A percentile compares a stretch with the other conserved stretches of the same genome.
phyloP scores from a whole-genome alignment of 2,113 vertebrate genomes.

The Bucco capensis region DNA sequence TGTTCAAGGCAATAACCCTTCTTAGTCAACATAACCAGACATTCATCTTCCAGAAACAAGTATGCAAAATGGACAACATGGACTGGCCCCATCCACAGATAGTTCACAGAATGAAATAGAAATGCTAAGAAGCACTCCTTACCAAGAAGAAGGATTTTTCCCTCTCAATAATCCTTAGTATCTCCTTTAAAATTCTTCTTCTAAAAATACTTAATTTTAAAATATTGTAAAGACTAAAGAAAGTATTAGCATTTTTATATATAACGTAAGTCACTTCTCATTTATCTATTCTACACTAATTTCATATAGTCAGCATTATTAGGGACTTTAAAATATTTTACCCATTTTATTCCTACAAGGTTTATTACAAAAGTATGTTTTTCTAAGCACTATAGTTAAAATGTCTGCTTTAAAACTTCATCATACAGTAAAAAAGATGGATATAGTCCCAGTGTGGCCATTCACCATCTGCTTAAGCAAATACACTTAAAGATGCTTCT shows the following conservation, averaged over 20 bases:
- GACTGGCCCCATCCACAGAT: neutral
- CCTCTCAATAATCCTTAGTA: neutral
- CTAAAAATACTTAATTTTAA: neutral
- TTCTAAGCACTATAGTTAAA: slow-evolving; percentile 26
- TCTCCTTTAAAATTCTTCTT: neutral
- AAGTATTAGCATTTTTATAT: neutral
- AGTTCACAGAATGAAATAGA: neutral
- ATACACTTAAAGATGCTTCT: slow-evolving; percentile 68
- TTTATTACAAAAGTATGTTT: slow-evolving; percentile 31
- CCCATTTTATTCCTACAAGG: neutral
- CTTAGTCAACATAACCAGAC: neutral
- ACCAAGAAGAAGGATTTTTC: neutral
- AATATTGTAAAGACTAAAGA: neutral
- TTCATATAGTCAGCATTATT: neutral
- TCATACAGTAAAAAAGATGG: slow-evolving; percentile 65
- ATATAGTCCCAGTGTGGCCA: slow-evolving; percentile 49
- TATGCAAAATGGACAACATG: neutral
- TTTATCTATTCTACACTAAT: neutral
- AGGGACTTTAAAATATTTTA: neutral
- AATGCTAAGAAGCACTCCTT: neutral
- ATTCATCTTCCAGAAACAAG: neutral
- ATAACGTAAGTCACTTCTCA: neutral
- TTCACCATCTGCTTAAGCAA: slow-evolving; percentile 75
- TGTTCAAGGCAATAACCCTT: neutral
- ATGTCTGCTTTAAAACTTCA: slow-evolving; percentile 64